Base-by-base conservation (phyloP, 2,797 vertebrate species). In the Epinephelus malabaricus region DNA sequence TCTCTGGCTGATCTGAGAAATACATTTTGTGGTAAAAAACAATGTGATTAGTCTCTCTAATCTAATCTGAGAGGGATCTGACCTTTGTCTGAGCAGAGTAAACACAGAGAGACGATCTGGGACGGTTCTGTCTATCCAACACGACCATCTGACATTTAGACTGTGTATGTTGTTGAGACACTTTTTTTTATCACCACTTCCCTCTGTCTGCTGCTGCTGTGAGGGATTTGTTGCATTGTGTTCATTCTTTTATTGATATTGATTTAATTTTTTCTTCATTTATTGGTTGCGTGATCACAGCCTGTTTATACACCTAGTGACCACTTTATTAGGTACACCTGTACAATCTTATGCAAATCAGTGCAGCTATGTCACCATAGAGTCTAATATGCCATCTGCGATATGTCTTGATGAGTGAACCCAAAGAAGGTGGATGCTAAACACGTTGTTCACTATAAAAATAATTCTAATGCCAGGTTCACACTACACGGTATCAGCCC, bases 51-150 rank as follows among this genome's bases (percentile, higher is more conserved):
- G 12, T 51, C 13, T 43, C 40, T 55, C 6, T 50, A 56, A 58
- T 59, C 21, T n/a, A 3, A 50, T 59, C 45, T 3, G 25, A 50
- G 59, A 25, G 21, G 14, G 43, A 30, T 21, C 5, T 8, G 45
- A 80, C 58, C 45, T 69, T 58, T 34, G n/a, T 60, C 47, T 53
- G 34, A 18, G 27, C 13, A 27, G 38, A 62, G 7, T 40, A 43
- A 70, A 64, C 59, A 9, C 0, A 3, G 19, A 3, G 40, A 27
- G 14, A 67, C 7, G 6, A n/a, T 15, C 15, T 19, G 45, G 30
- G 61, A 17, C 8, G 14, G 9, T 19, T 47, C 19, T 4, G 47
- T 54, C 14, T 17, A 7, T 60, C 45, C 8, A 59, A 43, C 30
- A 38, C 0, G 6, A 67, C 45, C 21, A 45, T 56, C 27, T 23